These are phyloP conservation scores for Marisa cornuarietis DNA, from an alignment of 1,140 invertebrate species.

Conservation along the genomic window DNA sequence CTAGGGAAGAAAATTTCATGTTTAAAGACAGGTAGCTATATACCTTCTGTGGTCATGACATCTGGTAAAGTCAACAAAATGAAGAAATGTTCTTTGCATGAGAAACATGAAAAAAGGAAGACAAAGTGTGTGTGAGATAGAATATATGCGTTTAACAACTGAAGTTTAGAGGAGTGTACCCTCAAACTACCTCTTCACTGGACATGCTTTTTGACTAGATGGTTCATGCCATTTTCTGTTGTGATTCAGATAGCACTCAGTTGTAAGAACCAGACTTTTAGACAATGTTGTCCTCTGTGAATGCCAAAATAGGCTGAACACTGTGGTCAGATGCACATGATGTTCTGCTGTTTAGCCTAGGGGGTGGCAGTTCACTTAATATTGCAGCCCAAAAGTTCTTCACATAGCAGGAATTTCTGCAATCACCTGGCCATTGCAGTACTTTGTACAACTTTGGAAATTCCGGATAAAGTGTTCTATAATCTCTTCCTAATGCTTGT, in stretches of 20 bases:
- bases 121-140: too few species aligned
- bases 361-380: background rate
- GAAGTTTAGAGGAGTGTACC: too few species aligned
- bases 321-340: background rate
- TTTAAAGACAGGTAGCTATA: too few species aligned
- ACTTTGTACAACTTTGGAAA: background rate
- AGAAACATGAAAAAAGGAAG: too few species aligned
- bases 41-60: too few species aligned
- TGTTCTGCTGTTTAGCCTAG: background rate
- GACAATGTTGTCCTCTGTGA: background rate
- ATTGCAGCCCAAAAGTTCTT: constrained; percentile 7
- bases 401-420: too few species aligned
- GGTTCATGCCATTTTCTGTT: background rate
- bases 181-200: background rate
- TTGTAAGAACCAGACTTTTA: background rate
- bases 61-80: too few species aligned
- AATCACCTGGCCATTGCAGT: background rate
- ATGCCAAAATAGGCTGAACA: background rate
- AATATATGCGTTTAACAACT: too few species aligned
- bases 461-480: background rate
- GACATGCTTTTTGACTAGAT: background rate
- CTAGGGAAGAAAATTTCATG: too few species aligned
- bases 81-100: too few species aligned
- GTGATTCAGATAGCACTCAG: background rate
- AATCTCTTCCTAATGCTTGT: background rate